phyloP scores from a whole-genome alignment of 2,888 invertebrate genomes.

The Psococerastis gibbosa region DNA sequence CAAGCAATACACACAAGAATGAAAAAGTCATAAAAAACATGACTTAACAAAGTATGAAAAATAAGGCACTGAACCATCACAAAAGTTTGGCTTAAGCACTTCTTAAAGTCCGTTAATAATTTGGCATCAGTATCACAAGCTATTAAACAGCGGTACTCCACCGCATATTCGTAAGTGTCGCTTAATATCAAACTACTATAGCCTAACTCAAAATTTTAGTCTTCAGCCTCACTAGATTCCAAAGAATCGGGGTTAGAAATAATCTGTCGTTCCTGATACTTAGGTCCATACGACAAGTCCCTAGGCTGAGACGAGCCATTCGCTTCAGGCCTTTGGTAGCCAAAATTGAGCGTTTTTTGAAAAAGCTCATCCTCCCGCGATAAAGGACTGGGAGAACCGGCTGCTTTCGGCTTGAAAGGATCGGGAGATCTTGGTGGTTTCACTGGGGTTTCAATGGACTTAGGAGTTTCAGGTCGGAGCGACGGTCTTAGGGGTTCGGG shows the following conservation, averaged over 20 bases:
- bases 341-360: not conserved
- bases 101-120: too few relatives aligned
- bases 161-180: too few relatives aligned
- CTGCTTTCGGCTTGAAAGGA: not conserved
- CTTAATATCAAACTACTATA: too few relatives aligned
- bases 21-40: too few relatives aligned
- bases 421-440: not conserved
- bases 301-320: not conserved
- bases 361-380: not conserved
- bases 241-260: constrained; percentile 7
- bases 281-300: not conserved
- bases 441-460: too few relatives aligned
- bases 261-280: not conserved
- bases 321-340: not conserved
- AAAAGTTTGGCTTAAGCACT: too few relatives aligned
- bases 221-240: constrained; percentile 6
- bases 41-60: too few relatives aligned
- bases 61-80: too few relatives aligned
- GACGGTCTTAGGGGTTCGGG: not conserved
- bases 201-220: too few relatives aligned
- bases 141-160: too few relatives aligned
- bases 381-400: not conserved
- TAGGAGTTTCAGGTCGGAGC: not conserved
- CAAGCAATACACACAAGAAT: too few relatives aligned
- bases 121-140: too few relatives aligned